Evolutionary conservation across 2,113 vertebrate species (phyloP), one percentile per base, ranked within the genome.

Genomic region (Lasiurus cinereus): DNA sequence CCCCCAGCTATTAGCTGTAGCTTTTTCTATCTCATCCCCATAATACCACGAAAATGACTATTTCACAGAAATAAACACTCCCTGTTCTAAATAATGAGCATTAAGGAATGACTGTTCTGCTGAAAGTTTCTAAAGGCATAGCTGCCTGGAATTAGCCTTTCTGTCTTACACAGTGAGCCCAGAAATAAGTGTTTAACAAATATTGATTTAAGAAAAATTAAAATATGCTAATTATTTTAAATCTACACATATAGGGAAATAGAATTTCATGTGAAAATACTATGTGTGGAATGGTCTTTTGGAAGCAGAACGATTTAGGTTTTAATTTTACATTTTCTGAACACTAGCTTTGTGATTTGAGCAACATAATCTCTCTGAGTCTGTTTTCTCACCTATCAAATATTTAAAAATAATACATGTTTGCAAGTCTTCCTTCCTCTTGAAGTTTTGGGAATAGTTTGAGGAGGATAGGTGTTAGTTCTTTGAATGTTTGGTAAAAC

Each of bases 221-320:
- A 92, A 50, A 69, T 18, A 33, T 39, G 9, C 29, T 33, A 22
- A 27, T 64, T 67, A 83, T 50, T 92, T 92, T 64, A 86, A 83
- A 83, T 78, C 39, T 74, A 31, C 9, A 92, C 8, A 18, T 88
- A 50, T 0, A 74, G 74, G 48, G 13, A 67, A 67, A 70, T 31
- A 56, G 12, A 82, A 85, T 86, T 96, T 94, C 36, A 31, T 39
- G 8, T 80, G 79, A 84, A 88, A 89, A 22, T 91, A 76, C 52
- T 66, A 83, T 43, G 13, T 59, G 6, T 56, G 15, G 31, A 22
- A 4, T 24, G 2, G n/a, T 66, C 31, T 93, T 93, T 78, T 70
- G 73, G 33, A 96, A 39, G 22, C 29, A 27, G 11, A 73, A 15
- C 6, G 1, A 62, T 16, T 62, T 91, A 8, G 18, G 6, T 80